Base-by-base conservation (phyloP, 2,888 invertebrate genomes). In the Eupelmus urozonus region DNA sequence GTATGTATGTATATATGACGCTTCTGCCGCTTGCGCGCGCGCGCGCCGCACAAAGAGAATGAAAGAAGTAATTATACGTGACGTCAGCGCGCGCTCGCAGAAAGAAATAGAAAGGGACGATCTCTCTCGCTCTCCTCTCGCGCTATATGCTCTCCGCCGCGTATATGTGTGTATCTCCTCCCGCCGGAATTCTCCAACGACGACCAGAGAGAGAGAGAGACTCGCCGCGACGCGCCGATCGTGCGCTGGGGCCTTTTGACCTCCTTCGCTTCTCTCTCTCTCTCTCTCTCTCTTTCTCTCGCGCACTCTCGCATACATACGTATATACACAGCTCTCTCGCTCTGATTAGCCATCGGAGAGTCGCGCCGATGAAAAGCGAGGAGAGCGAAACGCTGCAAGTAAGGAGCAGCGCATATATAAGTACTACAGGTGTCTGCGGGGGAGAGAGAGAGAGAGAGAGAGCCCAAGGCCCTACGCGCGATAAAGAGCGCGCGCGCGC, bases 1-100 rank as follows among this genome's bases (percentile, higher is more conserved):
- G 27, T 18, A 20, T 49, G 20, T 76, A 4, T 18, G 20, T 5
- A 1, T 20, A 20, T 13, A 16, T 3, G 25, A 18, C 45, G 42
- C 45, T 23, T 49, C 34, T 34, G 34, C 34, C 51, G n/a, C n/a
- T n/a, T n/a, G n/a, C 53, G 51, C n/a, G 55, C 40, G 29, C 29
- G n/a, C 72, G 5, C 20, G 82, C 79, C n/a, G 57, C 78, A 82
- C 79, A 59, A 74, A 69, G 63, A 63, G 82, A 57, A 62, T n/a
- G 67, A 63, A 49, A 85, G 83, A 85, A 85, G 85, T 85, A 87
- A 88, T 88, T 87, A 88, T 86, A 85, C 84, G 84, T 87, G 88
- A 87, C 88, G 87, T 87, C 86, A 86, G 49, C 57, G 59, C 34
- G 63, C 63, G 51, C 57, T 60, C 40, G 55, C 53, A 25, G n/a